phyloP scores from a whole-genome alignment of 2,888 invertebrate species.

The Leptinotarsa haldemani region DNA sequence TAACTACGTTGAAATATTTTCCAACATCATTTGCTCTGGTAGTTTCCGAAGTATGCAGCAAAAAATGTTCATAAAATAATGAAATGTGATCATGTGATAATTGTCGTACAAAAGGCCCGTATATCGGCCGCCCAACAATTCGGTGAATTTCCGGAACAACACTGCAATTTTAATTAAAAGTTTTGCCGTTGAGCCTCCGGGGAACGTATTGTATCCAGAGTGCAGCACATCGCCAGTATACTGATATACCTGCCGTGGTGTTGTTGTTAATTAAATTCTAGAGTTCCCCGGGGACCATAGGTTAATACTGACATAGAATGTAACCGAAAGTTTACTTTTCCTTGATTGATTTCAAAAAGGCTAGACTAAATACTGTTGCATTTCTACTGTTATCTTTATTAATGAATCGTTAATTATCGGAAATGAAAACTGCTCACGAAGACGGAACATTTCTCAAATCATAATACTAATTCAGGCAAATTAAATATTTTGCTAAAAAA shows the following conservation, averaged over 20 bases:
- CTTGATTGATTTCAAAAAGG: neutral
- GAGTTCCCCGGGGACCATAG: slow-evolving; percentile 8
- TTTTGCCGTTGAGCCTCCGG: slow-evolving; percentile 7
- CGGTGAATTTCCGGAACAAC: slow-evolving; percentile 14
- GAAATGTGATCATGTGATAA: slow-evolving; percentile 10
- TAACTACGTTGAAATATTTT: neutral
- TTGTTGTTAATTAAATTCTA: slow-evolving; percentile 24
- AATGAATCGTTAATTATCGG: too few species aligned
- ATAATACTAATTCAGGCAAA: too few species aligned
- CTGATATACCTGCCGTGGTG: slow-evolving; percentile 15
- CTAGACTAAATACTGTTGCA: neutral
- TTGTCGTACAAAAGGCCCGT: slow-evolving; percentile 6
- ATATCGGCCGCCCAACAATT: neutral
- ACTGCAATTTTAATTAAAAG: slow-evolving; percentile 25
- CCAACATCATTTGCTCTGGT: neutral
- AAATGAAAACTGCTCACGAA: too few species aligned
- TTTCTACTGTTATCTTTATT: neutral
- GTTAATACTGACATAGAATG: slow-evolving; percentile 5
- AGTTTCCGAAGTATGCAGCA: neutral
- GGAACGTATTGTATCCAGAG: slow-evolving; percentile 12
- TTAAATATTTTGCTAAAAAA: too few species aligned
- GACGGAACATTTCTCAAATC: too few species aligned
- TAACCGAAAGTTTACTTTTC: neutral
- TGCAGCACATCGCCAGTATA: slow-evolving; percentile 8
- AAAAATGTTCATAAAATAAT: slow-evolving; percentile 5